Evolutionary conservation across 2,797 vertebrate genomes (phyloP), one percentile per base, ranked within the genome.

Genomic region (Peromyscus melanophrys): DNA sequence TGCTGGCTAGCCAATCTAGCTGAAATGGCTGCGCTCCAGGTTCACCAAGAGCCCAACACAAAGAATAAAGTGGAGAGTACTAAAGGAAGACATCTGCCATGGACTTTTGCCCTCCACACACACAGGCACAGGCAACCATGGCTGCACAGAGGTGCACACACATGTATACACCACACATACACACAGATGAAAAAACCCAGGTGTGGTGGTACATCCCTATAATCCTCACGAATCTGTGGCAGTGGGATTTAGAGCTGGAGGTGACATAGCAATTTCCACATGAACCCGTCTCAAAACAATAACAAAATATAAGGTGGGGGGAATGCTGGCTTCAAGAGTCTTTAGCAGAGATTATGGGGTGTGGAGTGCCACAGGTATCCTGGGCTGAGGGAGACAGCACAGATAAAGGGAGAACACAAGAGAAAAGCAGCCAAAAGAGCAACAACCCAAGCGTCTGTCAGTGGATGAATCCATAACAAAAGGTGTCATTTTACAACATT

Each of bases 351-450:
- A 73, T 88, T 27, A 57, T 40, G 71, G 21, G 71, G 13, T 14
- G 16, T 1, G 1, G 67, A 40, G 40, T 14, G 9, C 61, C 1
- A 40, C 61, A 2, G 55, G 52, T 63, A 57, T 34, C 52, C 49
- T 1, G 71, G 63, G 65, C n/a, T 37, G 16, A 67, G 11, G 40
- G 0, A 3, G n/a, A n/a, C 0, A 21, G 34, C 16, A 25, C 55
- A 27, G 40, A 71, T 69, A 61, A 25, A 4, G 46, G 16, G n/a
- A 1, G 11, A 40, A n/a, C 34, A 23, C 1, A 4, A 49, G 55
- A 73, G 75, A 83, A 37, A 1, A 1, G 43, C 16, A 9, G 91
- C 31, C 25, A 0, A 78, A 91, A 81, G 59, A 23, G 19, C 78
- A 52, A 25, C 4, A 1, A 49, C 43, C 25, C 25, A 63, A 55